Conservation (phyloP, 1,140 invertebrate species). For the Orius insidiosus region DNA sequence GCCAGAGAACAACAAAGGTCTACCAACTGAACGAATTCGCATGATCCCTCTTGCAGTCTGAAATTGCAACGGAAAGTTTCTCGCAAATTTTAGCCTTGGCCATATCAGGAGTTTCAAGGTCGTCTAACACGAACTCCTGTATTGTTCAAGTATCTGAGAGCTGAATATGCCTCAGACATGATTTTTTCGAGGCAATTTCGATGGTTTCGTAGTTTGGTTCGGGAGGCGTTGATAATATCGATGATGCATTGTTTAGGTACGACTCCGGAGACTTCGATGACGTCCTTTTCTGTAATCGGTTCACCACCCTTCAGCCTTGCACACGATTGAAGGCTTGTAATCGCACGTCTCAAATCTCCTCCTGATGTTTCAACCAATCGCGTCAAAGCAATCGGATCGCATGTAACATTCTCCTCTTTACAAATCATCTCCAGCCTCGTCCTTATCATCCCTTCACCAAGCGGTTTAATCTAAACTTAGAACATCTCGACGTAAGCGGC, state of each 20-base stretch:
- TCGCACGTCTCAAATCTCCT: conserved; percentile 86
- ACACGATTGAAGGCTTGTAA: conserved; percentile 85
- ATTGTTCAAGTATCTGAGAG: conserved; percentile 75
- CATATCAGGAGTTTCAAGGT: conserved; percentile 48
- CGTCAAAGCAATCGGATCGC: conserved; percentile 49
- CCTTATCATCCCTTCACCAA: conserved; percentile 48
- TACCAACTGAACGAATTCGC: conserved; percentile 85
- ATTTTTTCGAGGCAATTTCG: conserved; percentile 47
- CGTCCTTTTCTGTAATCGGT: conserved; percentile 42
- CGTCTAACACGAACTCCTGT: conserved; percentile 52
- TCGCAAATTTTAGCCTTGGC: conserved; percentile 72
- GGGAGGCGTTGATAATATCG: conserved; percentile 45
- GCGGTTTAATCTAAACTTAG: conserved; percentile 91
- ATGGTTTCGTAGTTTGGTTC: conserved; percentile 43
- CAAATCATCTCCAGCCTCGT: conserved; percentile 61
- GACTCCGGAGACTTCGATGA: conserved; percentile 62
- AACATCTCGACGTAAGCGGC: conserved; percentile 92
- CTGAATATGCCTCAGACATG: conserved; percentile 67
- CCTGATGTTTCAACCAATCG: conserved; percentile 72
- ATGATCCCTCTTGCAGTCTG: conserved; percentile 74
- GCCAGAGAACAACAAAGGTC: conserved; percentile 59
- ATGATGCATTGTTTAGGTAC: conserved; percentile 47
- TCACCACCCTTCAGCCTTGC: conserved; percentile 47
- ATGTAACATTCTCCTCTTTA: conserved; percentile 57
- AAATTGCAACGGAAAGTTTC: conserved; percentile 65